Base-by-base conservation (phyloP, 2,113 vertebrate species). In the Suncus etruscus region DNA sequence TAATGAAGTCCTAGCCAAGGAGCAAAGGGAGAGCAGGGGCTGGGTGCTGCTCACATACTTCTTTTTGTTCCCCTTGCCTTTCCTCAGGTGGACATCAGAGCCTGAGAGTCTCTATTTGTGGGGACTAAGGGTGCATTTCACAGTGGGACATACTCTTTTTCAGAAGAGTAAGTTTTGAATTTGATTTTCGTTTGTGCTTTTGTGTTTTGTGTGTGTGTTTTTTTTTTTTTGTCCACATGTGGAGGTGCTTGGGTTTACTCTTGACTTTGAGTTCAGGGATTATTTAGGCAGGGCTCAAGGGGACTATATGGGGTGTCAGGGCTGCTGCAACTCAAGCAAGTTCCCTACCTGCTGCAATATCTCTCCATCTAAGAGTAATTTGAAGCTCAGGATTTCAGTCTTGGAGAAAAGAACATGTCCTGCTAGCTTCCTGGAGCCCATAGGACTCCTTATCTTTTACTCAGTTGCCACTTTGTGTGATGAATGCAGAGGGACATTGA, bases 391-490 rank as follows among this genome's bases (percentile, higher is more conserved):
- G 32, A 32, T 76, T 65, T 91, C 77, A 83, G 39, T 78, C 75
- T 94, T 83, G 76, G 48, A 54, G 20, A 72, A 68, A 58, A 84
- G 31, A 63, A 11, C 2, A 0, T 32, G 83, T 47, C 25, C 70
- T 87, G 80, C 70, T 29, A 48, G 86, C 27, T 69, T 89, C 63
- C 51, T 0, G 2, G 85, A 86, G 72, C 58, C 29, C 15, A 45
- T 70, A 51, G 75, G 94, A 8, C 15, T 39, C 72, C 86, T 82
- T 54, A 10, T 88, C 76, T 87, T 86, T 74, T 86, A 47, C 50
- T 80, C 24, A 72, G 72, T 47, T 65, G 78, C 65, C 68, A 51
- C 12, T 81, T 76, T 31, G 77, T 76, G 80, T 70, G 84, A 54
- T 24, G 47, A 86, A 32, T 85, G 51, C 72, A 77, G 79, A 61